These are phyloP conservation scores for Huso huso DNA, from an alignment of 2,797 vertebrate genomes.

Conservation along the genomic window DNA sequence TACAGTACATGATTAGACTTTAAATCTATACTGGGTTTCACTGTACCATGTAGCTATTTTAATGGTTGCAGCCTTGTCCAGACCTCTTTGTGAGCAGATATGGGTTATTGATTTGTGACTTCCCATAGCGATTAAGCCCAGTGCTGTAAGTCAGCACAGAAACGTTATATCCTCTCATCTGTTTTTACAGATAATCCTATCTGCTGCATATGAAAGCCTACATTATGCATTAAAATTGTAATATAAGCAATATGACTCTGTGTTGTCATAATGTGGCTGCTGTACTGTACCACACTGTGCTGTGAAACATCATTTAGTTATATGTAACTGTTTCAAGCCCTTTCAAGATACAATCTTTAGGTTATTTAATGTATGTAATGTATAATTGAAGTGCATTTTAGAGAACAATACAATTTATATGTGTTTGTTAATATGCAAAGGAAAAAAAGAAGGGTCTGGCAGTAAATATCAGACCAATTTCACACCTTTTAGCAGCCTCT, in stretches of 20 bases:
- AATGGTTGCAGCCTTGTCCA: too few species aligned
- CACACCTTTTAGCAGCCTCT: too few species aligned
- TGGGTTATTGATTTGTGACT: background rate
- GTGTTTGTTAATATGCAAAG: constrained; percentile 24
- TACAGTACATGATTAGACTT: too few species aligned
- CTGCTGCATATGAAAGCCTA: background rate
- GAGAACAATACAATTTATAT: background rate
- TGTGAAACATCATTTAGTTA: too few species aligned
- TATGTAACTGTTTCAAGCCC: too few species aligned
- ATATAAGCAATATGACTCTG: background rate
- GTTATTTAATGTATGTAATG: too few species aligned
- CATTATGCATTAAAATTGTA: background rate
- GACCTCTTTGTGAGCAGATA: too few species aligned
- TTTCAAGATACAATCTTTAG: too few species aligned
- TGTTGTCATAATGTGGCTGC: background rate
- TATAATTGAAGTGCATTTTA: too few species aligned
- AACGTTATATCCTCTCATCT: background rate
- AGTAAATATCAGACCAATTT: too few species aligned
- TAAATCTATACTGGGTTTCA: too few species aligned
- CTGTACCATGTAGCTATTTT: too few species aligned
- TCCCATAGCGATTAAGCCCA: background rate
- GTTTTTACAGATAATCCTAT: constrained; percentile 7
- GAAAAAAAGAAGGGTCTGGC: constrained; percentile 21
- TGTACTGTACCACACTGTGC: background rate
- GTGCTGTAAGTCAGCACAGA: background rate